phyloP scores from a whole-genome alignment of 2,888 invertebrate species.

The Cerastis leucographa region DNA sequence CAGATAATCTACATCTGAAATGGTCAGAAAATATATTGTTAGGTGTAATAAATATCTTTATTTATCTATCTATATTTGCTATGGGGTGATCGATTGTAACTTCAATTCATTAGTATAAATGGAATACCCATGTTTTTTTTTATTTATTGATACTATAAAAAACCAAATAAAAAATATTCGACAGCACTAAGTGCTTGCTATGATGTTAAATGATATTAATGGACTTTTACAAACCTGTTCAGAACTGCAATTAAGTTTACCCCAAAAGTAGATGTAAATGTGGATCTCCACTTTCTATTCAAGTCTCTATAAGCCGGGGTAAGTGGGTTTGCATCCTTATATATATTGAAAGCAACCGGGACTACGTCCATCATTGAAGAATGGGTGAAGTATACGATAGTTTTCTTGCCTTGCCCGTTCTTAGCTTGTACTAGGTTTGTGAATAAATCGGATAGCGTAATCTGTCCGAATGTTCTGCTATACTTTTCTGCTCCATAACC shows the following conservation, averaged over 20 bases:
- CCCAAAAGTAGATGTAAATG: slow-evolving; percentile 92
- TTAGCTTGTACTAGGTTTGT: slow-evolving; percentile 83
- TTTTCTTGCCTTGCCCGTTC: slow-evolving; percentile 79
- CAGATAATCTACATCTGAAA: slow-evolving; percentile 76
- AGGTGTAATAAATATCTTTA: not conserved
- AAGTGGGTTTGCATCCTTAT: slow-evolving; percentile 90
- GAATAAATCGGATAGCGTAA: slow-evolving; percentile 92
- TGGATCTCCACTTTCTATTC: slow-evolving; percentile 93
- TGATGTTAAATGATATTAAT: not conserved
- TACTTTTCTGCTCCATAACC: slow-evolving; percentile 80
- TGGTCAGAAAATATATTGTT: not conserved
- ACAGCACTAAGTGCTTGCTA: not conserved
- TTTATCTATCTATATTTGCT: too few species aligned
- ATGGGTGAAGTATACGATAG: slow-evolving; percentile 92
- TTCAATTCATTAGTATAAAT: not conserved
- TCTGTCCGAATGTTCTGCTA: slow-evolving; percentile 92
- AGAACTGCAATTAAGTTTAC: slow-evolving; percentile 93
- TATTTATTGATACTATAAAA: not conserved
- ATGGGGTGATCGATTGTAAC: not conserved
- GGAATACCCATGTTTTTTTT: not conserved
- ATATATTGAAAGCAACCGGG: slow-evolving; percentile 91
- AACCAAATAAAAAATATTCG: not conserved
- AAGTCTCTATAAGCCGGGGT: slow-evolving; percentile 90
- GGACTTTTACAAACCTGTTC: slow-evolving; percentile 89
- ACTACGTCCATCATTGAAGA: slow-evolving; percentile 91